These are phyloP conservation scores for Ellobium chinense DNA, from an alignment of 2,888 invertebrate genomes.

Conservation along the genomic window DNA sequence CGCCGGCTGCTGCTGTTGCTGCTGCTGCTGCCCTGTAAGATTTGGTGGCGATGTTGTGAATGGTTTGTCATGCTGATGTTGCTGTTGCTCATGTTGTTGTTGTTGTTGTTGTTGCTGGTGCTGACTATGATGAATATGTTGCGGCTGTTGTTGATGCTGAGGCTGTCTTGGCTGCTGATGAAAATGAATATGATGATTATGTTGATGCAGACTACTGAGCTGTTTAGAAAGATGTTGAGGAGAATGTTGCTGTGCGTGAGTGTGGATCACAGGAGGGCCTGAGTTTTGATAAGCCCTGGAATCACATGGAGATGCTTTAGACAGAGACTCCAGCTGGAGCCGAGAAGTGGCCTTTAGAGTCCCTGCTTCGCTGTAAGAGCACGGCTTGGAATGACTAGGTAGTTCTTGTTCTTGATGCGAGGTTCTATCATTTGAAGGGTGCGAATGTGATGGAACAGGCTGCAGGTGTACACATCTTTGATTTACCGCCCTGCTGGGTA, in stretches of 20 bases:
- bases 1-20: neutral
- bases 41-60: neutral
- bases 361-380: neutral
- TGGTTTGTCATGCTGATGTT: neutral
- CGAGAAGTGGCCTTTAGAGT: slow-evolving; percentile 10
- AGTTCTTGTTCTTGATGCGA: neutral
- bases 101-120: neutral
- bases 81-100: neutral
- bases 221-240: slow-evolving; percentile 11
- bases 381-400: slow-evolving; percentile 18
- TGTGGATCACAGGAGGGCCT: slow-evolving; percentile 18
- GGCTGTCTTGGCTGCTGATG: neutral
- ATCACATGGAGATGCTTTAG: neutral
- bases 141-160: neutral
- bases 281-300: slow-evolving; percentile 15
- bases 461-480: neutral
- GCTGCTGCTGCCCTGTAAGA: neutral
- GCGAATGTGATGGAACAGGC: neutral
- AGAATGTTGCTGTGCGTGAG: slow-evolving; percentile 3
- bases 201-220: neutral
- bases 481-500: no score
- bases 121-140: neutral
- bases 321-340: neutral
- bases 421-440: neutral
- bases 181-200: slow-evolving; percentile 8